A percentile compares a stretch with the other conserved stretches of the same genome.
Conservation (phyloP, 2,888 invertebrate genomes). For the Drosophila melanosoma region DNA sequence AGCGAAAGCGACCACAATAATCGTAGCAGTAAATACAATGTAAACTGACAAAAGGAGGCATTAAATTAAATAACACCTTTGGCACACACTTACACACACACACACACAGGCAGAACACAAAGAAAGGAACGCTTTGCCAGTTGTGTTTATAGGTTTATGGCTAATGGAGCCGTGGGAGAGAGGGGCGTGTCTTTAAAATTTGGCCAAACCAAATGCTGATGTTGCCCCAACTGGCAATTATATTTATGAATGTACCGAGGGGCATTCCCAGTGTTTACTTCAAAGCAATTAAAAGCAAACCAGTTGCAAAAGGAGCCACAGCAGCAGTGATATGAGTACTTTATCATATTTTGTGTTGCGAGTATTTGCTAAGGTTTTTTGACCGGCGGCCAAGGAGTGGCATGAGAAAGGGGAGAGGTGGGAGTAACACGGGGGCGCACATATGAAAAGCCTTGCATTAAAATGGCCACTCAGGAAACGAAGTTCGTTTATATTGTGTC, state of each 20-base stretch:
- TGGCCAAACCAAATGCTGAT: constrained; percentile 33
- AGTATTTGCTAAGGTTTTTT: constrained; percentile 70
- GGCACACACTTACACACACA: constrained; percentile 10
- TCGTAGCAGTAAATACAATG: constrained; percentile 34
- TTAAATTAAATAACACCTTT: constrained; percentile 47
- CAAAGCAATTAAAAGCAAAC: constrained; percentile 76
- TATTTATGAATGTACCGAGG: constrained; percentile 75
- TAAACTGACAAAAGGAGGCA: constrained; percentile 54
- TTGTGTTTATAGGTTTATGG: constrained; percentile 4
- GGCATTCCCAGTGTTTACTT: constrained; percentile 74
- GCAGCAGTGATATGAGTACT: constrained; percentile 51
- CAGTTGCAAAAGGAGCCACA: constrained; percentile 27
- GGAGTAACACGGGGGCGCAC: constrained; percentile 22
- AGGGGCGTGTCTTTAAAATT: constrained; percentile 42
- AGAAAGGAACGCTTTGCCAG: constrained; percentile 12
- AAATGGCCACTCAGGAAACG: constrained; percentile 81
- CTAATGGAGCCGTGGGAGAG: background rate
- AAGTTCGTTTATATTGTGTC: constrained; percentile 80
- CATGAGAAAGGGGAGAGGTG: background rate
- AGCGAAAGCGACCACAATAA: constrained; percentile 31
- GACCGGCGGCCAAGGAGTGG: constrained; percentile 2
- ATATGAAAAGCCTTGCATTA: constrained; percentile 74
- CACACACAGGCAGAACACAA: constrained; percentile 1
- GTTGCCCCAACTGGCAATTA: constrained; percentile 65
- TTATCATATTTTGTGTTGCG: constrained; percentile 76